These are phyloP conservation scores for Plutomurus gul DNA, from an alignment of 1,140 invertebrate species.

Conservation along the genomic window DNA sequence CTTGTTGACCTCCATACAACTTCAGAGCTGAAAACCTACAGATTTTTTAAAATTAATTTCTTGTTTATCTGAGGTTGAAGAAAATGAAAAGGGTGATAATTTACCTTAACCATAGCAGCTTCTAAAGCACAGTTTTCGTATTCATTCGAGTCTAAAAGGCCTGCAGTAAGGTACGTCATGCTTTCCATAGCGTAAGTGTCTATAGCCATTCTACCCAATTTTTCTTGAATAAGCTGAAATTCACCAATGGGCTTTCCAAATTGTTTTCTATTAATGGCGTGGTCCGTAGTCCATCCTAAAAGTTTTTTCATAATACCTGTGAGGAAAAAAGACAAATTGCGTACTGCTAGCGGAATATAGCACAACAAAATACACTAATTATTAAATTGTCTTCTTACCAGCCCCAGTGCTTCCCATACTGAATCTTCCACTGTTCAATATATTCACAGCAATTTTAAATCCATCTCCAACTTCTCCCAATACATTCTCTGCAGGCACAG, in stretches of 20 bases:
- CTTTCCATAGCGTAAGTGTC: slow-evolving; percentile 76
- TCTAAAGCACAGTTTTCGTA: slow-evolving; percentile 75
- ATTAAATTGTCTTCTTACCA: slow-evolving; percentile 49
- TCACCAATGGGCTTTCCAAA: slow-evolving; percentile 66
- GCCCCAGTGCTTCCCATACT: slow-evolving; percentile 59
- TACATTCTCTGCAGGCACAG: slow-evolving; percentile 70
- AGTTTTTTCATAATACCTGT: slow-evolving; percentile 59
- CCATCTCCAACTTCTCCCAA: slow-evolving; percentile 69
- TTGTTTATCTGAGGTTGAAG: neutral
- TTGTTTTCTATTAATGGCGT: slow-evolving; percentile 68
- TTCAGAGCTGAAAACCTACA: slow-evolving; percentile 62
- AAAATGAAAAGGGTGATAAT: neutral
- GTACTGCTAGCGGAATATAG: neutral
- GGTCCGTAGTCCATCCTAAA: slow-evolving; percentile 62
- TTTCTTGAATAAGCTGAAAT: slow-evolving; percentile 64
- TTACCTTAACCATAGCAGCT: slow-evolving; percentile 77
- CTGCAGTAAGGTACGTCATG: slow-evolving; percentile 74
- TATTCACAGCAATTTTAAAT: slow-evolving; percentile 75
- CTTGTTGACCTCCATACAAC: slow-evolving; percentile 65
- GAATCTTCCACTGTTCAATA: slow-evolving; percentile 70
- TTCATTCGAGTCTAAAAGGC: slow-evolving; percentile 69
- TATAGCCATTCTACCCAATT: slow-evolving; percentile 63
- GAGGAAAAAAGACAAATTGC: neutral
- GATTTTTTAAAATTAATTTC: slow-evolving; percentile 6
- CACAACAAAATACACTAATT: neutral